Evolutionary conservation across 1,140 invertebrate species (phyloP).

Genomic region (Drosophila obscura): DNA sequence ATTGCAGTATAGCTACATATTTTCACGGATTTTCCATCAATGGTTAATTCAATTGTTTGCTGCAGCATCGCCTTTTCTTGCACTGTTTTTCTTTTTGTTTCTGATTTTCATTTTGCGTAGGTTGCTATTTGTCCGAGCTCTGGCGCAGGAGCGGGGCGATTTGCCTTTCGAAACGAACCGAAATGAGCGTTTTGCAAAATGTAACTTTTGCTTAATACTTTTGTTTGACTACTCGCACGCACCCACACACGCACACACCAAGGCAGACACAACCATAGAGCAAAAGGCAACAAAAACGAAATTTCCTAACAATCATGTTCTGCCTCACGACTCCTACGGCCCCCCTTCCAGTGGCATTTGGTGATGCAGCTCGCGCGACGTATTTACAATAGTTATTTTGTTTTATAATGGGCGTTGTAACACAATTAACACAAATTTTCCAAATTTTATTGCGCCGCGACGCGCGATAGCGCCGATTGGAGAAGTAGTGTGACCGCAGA

Average conservation of each 20-base stretch:
- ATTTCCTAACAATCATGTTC: conserved; percentile 6
- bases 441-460: conserved; percentile 20
- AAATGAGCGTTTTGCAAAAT: conserved; percentile 3
- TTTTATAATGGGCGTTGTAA: conserved; percentile 26
- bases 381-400: conserved; percentile 16
- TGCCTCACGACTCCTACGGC: not conserved
- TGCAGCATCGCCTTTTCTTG: conserved; percentile 22
- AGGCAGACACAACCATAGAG: conserved; percentile 19
- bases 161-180: not conserved
- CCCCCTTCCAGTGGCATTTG: conserved; percentile 20
- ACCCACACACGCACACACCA: conserved; percentile 23
- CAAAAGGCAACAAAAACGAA: not conserved
- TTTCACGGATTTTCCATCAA: conserved; percentile 44
- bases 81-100: conserved; percentile 31
- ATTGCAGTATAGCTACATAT: conserved; percentile 37
- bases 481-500: not conserved
- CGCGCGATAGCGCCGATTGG: not conserved
- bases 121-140: too few relatives aligned
- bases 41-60: conserved; percentile 40
- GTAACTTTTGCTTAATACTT: conserved; percentile 20
- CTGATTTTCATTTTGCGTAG: conserved; percentile 1
- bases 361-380: conserved; percentile 33
- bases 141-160: conserved; percentile 11
- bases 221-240: conserved; percentile 44
- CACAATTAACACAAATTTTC: conserved; percentile 21